Conservation (phyloP, 2,797 vertebrate genomes). For the Nannoperca obscura region DNA sequence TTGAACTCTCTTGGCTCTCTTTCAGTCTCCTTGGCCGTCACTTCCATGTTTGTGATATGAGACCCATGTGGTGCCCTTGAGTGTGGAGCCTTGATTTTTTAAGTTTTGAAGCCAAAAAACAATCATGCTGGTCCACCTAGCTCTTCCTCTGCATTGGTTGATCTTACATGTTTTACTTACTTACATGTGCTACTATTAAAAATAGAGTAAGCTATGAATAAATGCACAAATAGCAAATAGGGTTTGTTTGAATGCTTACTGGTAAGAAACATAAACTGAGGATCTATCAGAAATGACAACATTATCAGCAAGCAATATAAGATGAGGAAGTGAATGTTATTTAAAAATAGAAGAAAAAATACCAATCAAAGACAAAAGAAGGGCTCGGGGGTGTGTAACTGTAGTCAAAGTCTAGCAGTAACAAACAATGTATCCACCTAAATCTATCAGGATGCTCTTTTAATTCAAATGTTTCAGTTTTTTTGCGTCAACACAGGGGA, state of each 20-base stretch:
- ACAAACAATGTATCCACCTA: not conserved
- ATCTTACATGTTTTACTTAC: not conserved
- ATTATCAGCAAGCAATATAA: not conserved
- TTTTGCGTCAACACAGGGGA: not conserved
- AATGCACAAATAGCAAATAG: not conserved
- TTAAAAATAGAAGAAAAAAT: not conserved
- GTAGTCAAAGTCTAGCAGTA: too few relatives aligned
- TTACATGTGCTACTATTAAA: too few relatives aligned
- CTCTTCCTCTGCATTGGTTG: constrained; percentile 7
- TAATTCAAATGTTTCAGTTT: not conserved
- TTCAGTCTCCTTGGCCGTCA: constrained; percentile 68
- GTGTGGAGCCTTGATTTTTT: constrained; percentile 61
- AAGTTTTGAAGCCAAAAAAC: constrained; percentile 35
- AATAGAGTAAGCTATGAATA: not conserved
- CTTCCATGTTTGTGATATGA: constrained; percentile 68
- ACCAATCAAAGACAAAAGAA: not conserved
- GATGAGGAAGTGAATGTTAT: not conserved
- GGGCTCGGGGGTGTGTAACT: too few relatives aligned
- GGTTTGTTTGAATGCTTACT: not conserved
- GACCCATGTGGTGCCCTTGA: constrained; percentile 62
- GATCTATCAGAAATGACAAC: not conserved
- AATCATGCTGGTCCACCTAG: constrained; percentile 8
- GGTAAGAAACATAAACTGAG: not conserved
- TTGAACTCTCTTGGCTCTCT: constrained; percentile 60
- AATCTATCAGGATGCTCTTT: not conserved